Evolutionary conservation across 2,888 invertebrate genomes (phyloP).

Genomic region (Desoria tigrina): DNA sequence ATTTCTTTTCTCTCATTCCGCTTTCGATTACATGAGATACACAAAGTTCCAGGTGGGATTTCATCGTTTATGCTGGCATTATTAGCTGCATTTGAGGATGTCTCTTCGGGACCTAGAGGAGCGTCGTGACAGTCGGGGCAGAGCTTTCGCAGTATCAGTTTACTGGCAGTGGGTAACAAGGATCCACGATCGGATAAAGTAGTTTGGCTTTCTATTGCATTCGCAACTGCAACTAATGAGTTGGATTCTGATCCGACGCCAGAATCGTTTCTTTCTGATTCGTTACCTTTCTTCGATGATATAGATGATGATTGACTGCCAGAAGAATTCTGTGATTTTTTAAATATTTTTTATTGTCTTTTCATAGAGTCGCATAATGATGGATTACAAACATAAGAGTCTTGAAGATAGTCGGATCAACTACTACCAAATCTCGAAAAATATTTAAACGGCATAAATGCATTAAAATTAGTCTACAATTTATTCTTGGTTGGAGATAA

Average conservation of each 20-base stretch:
- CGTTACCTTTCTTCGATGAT: slow-evolving; percentile 64
- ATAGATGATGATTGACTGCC: slow-evolving; percentile 37
- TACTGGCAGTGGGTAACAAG: neutral
- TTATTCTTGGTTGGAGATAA: too few relatives aligned
- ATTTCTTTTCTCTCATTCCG: slow-evolving; percentile 90
- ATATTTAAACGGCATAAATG: neutral
- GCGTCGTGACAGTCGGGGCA: slow-evolving; percentile 46
- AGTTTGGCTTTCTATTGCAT: neutral
- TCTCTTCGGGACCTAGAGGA: slow-evolving; percentile 32
- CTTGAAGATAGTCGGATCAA: too few relatives aligned
- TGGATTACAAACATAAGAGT: too few relatives aligned
- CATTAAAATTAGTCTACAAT: too few relatives aligned
- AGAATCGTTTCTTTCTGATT: slow-evolving; percentile 84
- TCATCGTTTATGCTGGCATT: neutral
- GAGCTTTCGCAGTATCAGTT: slow-evolving; percentile 12
- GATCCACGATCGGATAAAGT: neutral
- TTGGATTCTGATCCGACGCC: slow-evolving; percentile 82
- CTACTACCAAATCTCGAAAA: neutral
- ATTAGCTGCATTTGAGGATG: slow-evolving; percentile 11
- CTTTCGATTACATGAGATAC: slow-evolving; percentile 84
- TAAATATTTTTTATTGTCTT: slow-evolving; percentile 10
- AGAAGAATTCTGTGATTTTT: slow-evolving; percentile 33
- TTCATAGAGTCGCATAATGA: neutral
- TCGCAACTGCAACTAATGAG: neutral
- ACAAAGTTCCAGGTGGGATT: too few relatives aligned